Evolutionary conservation across 2,888 invertebrate genomes (phyloP), one percentile per base, ranked within the genome.

Genomic region (Agapostemon virescens): DNA sequence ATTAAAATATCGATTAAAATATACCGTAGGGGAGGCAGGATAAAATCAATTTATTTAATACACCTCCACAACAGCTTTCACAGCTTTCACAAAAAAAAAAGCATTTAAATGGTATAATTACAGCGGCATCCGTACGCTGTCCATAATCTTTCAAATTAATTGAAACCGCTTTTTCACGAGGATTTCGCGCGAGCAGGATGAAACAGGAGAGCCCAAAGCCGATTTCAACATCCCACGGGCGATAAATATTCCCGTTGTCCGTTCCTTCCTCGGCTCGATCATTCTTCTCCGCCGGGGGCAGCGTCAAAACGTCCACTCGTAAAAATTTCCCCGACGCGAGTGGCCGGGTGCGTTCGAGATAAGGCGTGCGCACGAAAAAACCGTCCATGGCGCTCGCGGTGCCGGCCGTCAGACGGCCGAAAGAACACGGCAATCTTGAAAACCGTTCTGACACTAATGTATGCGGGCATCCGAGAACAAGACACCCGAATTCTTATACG

Each of bases 391-490:
- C 33, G 66, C 45, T 55, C 63, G 26, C 55, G 55, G 55, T 26
- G 26, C 55, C 26, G 45, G 40, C 52, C 23, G 79, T 79, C 82
- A 30, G 58, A 58, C 69, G 55, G 55, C n/a, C 75, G 55, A 67
- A 69, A 49, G 64, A 85, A 80, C 80, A 76, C 77, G 80, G 68
- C 81, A 71, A 77, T 79, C 79, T 40, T 67, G 64, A 15, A 71
- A 82, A 84, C 67, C 74, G 58, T 79, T 79, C 79, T 74, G 84
- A 82, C 82, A 72, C 75, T 86, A 84, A 85, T 79, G 73, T 79
- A 85, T 79, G 75, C 84, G 52, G 63, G 71, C 75, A 74, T 74
- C 67, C 71, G 66, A 38, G 69, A 74, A 69, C 68, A 70, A 83
- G 76, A 61, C 77, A 83, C 61, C 42, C 42, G 77, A 49, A 76